These are phyloP conservation scores for Sylvia borin DNA, from an alignment of 2,797 vertebrate species.

Conservation along the genomic window DNA sequence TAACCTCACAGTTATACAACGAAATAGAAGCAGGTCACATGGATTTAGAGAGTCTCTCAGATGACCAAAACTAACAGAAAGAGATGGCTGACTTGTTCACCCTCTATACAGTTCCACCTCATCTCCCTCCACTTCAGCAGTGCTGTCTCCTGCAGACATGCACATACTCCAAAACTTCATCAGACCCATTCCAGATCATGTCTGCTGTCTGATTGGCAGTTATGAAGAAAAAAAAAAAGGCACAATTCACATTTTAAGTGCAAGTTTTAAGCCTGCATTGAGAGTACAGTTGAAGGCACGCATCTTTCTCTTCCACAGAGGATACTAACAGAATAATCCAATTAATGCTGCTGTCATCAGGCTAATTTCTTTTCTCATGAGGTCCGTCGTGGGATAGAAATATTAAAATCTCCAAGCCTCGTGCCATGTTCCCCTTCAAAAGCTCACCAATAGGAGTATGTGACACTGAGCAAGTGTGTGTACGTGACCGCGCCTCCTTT, in stretches of 20 bases:
- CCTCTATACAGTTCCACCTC: background rate
- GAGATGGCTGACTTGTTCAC: background rate
- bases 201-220: background rate
- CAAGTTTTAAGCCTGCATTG: background rate
- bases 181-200: background rate
- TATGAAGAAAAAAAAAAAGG: background rate
- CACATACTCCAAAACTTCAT: background rate
- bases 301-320: background rate
- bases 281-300: background rate
- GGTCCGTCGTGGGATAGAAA: background rate
- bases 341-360: background rate
- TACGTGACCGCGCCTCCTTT: background rate
- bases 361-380: slow-evolving; percentile 12
- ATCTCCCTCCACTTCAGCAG: background rate
- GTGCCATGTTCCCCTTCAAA: background rate
- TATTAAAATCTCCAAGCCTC: background rate
- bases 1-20: background rate
- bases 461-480: background rate
- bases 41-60: background rate
- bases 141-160: background rate
- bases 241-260: slow-evolving; percentile 10
- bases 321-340: background rate
- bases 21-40: background rate
- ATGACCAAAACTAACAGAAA: background rate
- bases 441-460: fast-evolving